Conservation (phyloP, 2,113 vertebrate genomes). For the Pachyramphus minor region DNA sequence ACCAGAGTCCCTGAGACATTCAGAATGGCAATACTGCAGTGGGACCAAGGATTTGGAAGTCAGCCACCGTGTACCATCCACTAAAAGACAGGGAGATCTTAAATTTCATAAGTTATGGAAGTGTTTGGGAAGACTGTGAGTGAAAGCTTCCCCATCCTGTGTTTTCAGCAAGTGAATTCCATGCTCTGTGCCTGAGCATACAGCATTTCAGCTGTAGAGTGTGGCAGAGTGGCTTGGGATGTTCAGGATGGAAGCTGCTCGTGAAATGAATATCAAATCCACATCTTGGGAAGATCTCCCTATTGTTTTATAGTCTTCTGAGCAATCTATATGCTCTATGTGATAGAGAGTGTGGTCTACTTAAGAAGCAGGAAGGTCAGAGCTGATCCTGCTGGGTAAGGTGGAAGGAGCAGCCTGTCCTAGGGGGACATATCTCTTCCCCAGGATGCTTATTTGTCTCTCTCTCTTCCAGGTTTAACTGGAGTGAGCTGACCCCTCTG, state of each 20-base stretch:
- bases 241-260: neutral
- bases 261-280: neutral
- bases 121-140: neutral
- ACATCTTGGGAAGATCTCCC: neutral
- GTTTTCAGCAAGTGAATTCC: neutral
- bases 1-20: neutral
- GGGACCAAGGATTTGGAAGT: neutral
- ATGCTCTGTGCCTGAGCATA: neutral
- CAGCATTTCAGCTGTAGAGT: accelerated
- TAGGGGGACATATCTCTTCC: neutral
- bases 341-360: neutral
- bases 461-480: constrained; percentile 54
- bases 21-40: neutral
- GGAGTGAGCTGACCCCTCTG: constrained; percentile 33
- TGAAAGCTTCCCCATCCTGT: neutral
- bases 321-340: accelerated
- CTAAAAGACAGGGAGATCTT: neutral
- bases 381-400: neutral
- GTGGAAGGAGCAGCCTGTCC: neutral
- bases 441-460: neutral
- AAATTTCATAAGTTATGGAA: neutral
- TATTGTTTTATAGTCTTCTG: neutral
- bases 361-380: neutral
- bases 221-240: neutral
- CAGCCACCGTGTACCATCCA: neutral